phyloP scores from a whole-genome alignment of 1,140 invertebrate species.

The Vollenhovia emeryi region DNA sequence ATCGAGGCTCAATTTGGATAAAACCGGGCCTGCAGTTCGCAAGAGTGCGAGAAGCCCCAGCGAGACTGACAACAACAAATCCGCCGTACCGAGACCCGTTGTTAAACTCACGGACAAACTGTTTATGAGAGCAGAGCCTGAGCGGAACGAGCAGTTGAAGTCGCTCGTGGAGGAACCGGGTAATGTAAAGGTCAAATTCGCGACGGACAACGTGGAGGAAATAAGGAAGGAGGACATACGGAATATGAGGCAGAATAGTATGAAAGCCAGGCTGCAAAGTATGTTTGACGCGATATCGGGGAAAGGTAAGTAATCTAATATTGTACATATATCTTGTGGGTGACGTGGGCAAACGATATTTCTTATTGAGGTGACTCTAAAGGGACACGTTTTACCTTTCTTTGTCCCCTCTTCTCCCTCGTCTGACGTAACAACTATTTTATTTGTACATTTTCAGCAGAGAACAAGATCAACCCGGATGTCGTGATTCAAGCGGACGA shows the following conservation, averaged over 20 bases:
- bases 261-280: conserved; percentile 81
- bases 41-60: neutral
- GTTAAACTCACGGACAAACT: conserved; percentile 80
- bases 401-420: neutral
- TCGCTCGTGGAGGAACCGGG: conserved; percentile 79
- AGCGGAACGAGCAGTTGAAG: conserved; percentile 81
- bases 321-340: neutral
- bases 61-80: neutral
- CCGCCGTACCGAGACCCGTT: neutral
- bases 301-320: conserved; percentile 75
- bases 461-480: conserved; percentile 81
- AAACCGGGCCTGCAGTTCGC: neutral
- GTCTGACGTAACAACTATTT: neutral
- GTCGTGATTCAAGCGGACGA: conserved; percentile 83
- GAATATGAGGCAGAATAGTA: conserved; percentile 82
- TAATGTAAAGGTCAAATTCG: conserved; percentile 77
- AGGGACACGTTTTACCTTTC: neutral
- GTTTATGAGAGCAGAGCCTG: conserved; percentile 82
- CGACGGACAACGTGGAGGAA: conserved; percentile 79
- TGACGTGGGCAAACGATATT: neutral
- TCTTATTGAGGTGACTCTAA: neutral
- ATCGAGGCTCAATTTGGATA: neutral
- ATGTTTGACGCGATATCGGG: conserved; percentile 85
- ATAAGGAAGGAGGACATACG: conserved; percentile 82
- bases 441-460: conserved; percentile 66